Base-by-base conservation (phyloP, 2,113 vertebrate species). In the Hippolais icterina region DNA sequence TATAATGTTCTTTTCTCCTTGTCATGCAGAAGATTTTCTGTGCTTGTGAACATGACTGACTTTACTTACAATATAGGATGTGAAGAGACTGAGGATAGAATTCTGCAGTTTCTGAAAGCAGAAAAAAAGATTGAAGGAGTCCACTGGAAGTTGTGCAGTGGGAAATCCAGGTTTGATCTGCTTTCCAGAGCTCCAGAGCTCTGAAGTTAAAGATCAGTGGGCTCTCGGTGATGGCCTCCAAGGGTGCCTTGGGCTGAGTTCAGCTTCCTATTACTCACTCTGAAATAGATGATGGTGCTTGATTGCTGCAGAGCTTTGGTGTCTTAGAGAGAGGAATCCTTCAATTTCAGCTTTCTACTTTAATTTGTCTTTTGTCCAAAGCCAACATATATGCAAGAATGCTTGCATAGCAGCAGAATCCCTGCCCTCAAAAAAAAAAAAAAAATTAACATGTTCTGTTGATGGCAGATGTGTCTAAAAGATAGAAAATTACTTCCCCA, bases 351-450 rank as follows among this genome's bases (percentile, higher is more conserved):
- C 20, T 7, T 7, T 68, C 16, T 22, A 35, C 5, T 10, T 85
- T 72, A 42, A 53, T 41, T 27, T 50, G 3, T 53, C 5, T 78
- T 71, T 81, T 81, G 41, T 41, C 15, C 22, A 74, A 92, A 66
- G 15, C 4, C 15, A 57, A 17, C 4, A 5, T 5, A 11, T 4
- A 7, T 2, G 5, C 1, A 9, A 0, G 0, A 60, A 49, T 0
- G 0, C 6, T 77, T 66, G 11, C 18, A n/a, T 4, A 87, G 18
- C 14, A 87, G 15, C 27, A 68, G 33, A 74, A 87, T 54, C 11
- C 24, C 9, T 69, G 56, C 8, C 10, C 57, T 89, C 12, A 1
- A 66, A 41, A 85, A 75, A 39, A 8, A 47, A 81, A 47, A 56
- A 56, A 35, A 85, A 81, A 42, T 11, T 10, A 69, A 1, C 4